Evolutionary conservation across 2,888 invertebrate species (phyloP).

Genomic region (Hofmannophila pseudospretella): DNA sequence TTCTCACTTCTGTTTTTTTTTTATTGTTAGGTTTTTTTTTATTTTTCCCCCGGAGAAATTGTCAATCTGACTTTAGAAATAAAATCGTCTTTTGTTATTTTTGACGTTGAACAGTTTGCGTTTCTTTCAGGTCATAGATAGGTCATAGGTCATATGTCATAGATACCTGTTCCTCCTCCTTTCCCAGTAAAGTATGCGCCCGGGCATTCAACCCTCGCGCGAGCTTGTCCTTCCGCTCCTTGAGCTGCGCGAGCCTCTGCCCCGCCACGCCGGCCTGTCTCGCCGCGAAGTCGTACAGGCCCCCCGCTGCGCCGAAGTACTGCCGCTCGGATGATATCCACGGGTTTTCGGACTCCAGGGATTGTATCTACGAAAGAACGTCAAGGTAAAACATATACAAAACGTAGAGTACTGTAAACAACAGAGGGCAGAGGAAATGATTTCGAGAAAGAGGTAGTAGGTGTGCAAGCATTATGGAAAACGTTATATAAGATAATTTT

Average conservation of each 20-base stretch:
- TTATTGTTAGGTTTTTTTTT: too few relatives aligned
- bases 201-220: slow-evolving; percentile 79
- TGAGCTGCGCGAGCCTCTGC: slow-evolving; percentile 70
- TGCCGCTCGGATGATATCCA: slow-evolving; percentile 89
- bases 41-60: too few relatives aligned
- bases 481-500: too few relatives aligned
- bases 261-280: slow-evolving; percentile 78
- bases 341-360: slow-evolving; percentile 72
- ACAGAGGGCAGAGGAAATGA: too few relatives aligned
- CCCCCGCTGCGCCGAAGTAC: slow-evolving; percentile 85
- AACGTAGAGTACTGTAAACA: background rate
- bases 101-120: too few relatives aligned
- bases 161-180: slow-evolving; percentile 90
- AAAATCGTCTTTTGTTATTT: too few relatives aligned
- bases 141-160: too few relatives aligned
- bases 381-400: background rate
- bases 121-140: too few relatives aligned
- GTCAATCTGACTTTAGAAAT: too few relatives aligned
- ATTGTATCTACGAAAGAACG: slow-evolving; percentile 37
- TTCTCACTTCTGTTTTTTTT: too few relatives aligned
- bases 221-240: slow-evolving; percentile 81
- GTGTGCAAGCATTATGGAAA: too few relatives aligned
- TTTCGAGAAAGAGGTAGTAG: too few relatives aligned
- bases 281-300: slow-evolving; percentile 83
- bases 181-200: slow-evolving; percentile 91